Conservation (phyloP, 2,888 invertebrate species). For the Trichogramma evanescens region DNA sequence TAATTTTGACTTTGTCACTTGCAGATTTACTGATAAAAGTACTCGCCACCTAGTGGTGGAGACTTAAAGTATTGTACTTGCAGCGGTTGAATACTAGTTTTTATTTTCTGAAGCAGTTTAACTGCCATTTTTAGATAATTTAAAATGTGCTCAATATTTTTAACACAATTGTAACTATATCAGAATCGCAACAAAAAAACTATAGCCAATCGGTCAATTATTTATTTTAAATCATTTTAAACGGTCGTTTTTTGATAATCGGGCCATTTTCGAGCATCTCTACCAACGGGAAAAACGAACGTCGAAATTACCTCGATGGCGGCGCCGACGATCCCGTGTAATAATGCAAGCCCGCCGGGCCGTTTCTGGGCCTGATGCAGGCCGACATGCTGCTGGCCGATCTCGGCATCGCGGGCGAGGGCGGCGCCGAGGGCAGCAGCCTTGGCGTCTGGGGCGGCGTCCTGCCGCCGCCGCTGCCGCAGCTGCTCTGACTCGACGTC, state of each 20-base stretch:
- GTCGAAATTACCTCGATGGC: slow-evolving; percentile 56
- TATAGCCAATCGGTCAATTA: too few species aligned
- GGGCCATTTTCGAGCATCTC: neutral
- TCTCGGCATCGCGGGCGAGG: slow-evolving; percentile 47
- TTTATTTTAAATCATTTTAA: neutral
- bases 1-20: too few species aligned
- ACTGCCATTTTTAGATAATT: too few species aligned
- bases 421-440: slow-evolving; percentile 43
- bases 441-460: slow-evolving; percentile 46
- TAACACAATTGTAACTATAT: too few species aligned
- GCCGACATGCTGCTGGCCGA: slow-evolving; percentile 46
- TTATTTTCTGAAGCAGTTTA: too few species aligned
- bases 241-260: too few species aligned
- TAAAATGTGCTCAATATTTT: too few species aligned
- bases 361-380: slow-evolving; percentile 60
- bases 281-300: neutral
- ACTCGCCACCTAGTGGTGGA: too few species aligned
- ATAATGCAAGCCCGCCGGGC: slow-evolving; percentile 71
- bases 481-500: slow-evolving; percentile 29
- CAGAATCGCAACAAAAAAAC: too few species aligned
- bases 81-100: too few species aligned
- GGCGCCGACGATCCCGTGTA: slow-evolving; percentile 71
- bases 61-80: too few species aligned
- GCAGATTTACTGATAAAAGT: too few species aligned
- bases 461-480: slow-evolving; percentile 39